These are phyloP conservation scores for Peromyscus melanophrys DNA, from an alignment of 2,797 vertebrate species.

Conservation along the genomic window DNA sequence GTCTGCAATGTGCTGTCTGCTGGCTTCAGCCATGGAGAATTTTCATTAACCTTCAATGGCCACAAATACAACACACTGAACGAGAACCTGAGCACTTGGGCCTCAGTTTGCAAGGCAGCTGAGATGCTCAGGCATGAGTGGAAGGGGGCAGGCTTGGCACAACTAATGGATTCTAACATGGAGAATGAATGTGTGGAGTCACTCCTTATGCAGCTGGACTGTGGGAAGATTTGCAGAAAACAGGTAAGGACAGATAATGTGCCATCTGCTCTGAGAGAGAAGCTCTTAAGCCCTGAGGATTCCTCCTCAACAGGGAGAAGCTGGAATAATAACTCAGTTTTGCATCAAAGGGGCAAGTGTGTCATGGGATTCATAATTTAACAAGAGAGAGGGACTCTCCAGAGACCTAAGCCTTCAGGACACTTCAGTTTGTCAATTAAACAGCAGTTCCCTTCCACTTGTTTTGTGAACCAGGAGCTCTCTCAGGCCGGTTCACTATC, in stretches of 20 bases:
- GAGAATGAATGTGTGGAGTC: not conserved
- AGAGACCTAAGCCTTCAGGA: not conserved
- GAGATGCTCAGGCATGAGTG: not conserved
- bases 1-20: not conserved
- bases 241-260: not conserved
- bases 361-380: not conserved
- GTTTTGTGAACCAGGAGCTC: not conserved
- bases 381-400: not conserved
- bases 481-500: not conserved
- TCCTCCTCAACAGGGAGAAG: too few species aligned
- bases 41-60: not conserved
- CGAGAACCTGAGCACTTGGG: not conserved
- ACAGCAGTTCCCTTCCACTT: too few species aligned
- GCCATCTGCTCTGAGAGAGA: not conserved
- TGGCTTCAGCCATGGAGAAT: not conserved
- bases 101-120: not conserved
- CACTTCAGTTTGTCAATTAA: too few species aligned
- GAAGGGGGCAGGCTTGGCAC: fast-evolving
- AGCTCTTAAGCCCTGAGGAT: not conserved
- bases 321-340: not conserved
- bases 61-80: not conserved
- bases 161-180: not conserved
- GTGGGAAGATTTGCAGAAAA: fast-evolving
- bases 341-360: not conserved
- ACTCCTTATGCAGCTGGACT: not conserved